These are phyloP conservation scores for Taurulus bubalis DNA, from an alignment of 2,113 vertebrate genomes.

Conservation along the genomic window DNA sequence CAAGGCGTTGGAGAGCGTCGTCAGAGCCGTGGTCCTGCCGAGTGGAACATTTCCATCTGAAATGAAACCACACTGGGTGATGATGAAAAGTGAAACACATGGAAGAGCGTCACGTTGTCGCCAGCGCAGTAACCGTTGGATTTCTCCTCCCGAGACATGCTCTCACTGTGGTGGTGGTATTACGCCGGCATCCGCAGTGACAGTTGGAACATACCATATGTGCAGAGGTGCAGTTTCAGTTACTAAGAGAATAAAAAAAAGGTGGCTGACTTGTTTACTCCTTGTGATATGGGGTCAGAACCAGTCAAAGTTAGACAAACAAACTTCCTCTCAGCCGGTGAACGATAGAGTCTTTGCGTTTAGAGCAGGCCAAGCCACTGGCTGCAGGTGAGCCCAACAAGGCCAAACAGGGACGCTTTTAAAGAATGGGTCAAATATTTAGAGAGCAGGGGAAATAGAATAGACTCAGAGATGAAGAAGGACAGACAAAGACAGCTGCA, in stretches of 20 bases:
- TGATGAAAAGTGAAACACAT: slow-evolving; percentile 1
- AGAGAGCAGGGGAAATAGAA: not conserved
- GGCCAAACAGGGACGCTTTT: not conserved
- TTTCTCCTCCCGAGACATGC: too few relatives aligned
- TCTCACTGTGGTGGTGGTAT: too few relatives aligned
- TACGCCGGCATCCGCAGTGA: too few relatives aligned
- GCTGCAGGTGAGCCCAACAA: not conserved
- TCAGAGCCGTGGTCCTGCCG: not conserved
- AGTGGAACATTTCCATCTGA: not conserved
- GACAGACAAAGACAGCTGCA: not conserved
- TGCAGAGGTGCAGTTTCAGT: not conserved
- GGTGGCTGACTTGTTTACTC: not conserved
- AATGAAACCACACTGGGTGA: not conserved
- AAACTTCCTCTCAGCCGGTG: slow-evolving; percentile 84
- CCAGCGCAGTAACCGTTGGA: not conserved
- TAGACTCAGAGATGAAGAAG: not conserved
- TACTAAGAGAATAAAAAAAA: not conserved
- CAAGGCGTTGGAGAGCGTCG: not conserved
- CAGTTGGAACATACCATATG: not conserved
- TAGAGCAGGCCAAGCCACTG: slow-evolving; percentile 79
- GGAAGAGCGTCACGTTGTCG: not conserved
- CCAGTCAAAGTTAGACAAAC: slow-evolving; percentile 80
- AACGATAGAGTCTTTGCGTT: slow-evolving; percentile 78
- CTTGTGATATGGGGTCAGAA: slow-evolving; percentile 77
- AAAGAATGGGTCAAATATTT: not conserved